Percentiles rank a stretch among this genome's conserved stretches.
Evolutionary conservation across 2,113 vertebrate species (phyloP).

Genomic region (Siphamia tubifer): DNA sequence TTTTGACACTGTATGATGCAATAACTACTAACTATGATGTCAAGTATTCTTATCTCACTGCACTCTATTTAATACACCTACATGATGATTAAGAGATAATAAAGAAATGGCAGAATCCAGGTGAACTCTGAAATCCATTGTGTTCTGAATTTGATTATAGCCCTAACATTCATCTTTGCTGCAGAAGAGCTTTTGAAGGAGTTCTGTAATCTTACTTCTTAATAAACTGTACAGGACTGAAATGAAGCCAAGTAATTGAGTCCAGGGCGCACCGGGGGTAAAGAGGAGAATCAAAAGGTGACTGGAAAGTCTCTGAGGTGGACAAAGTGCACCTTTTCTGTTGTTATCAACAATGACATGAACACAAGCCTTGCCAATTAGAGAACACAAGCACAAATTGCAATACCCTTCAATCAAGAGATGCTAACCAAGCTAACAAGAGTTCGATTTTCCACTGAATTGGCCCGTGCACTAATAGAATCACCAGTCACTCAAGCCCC

Average conservation of each 20-base stretch:
- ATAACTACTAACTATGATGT: neutral
- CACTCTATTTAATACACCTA: neutral
- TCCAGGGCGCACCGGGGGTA: neutral
- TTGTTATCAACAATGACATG: slow-evolving; percentile 45
- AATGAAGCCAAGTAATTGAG: neutral
- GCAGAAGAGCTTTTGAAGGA: neutral
- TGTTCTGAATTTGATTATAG: neutral
- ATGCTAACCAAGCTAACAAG: slow-evolving; percentile 46
- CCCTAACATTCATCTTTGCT: neutral
- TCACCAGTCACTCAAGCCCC: neutral
- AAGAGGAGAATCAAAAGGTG: neutral
- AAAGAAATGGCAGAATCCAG: neutral
- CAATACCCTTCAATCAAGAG: slow-evolving; percentile 44
- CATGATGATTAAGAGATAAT: neutral
- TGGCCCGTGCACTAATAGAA: slow-evolving; percentile 18
- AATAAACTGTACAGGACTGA: neutral
- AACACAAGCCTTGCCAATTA: slow-evolving; percentile 41
- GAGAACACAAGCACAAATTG: slow-evolving; percentile 13
- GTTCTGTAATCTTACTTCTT: neutral
- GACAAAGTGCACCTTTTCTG: slow-evolving; percentile 39
- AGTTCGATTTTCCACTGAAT: slow-evolving; percentile 20
- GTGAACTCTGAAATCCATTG: neutral
- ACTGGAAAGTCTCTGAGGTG: slow-evolving; percentile 1
- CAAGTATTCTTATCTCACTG: neutral
- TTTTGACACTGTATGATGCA: slow-evolving; percentile 10